A percentile compares a stretch with the other conserved stretches of the same genome.
Conservation (phyloP, 2,888 invertebrate species). For the Brenthis daphne region DNA sequence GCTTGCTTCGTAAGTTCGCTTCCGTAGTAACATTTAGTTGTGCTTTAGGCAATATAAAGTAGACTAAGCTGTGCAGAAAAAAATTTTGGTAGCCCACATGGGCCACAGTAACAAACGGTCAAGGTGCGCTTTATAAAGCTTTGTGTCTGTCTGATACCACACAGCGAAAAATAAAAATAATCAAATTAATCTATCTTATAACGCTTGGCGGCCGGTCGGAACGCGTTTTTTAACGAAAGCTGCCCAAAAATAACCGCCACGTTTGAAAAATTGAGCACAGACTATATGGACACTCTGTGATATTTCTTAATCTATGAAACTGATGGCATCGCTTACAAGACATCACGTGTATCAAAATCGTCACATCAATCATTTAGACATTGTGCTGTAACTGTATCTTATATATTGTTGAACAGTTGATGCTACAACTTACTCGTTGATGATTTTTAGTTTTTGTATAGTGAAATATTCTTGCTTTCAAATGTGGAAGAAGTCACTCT, state of each 20-base stretch:
- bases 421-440: slow-evolving; percentile 77
- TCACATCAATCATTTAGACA: slow-evolving; percentile 70
- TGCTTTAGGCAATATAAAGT: slow-evolving; percentile 63
- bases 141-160: slow-evolving; percentile 52
- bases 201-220: slow-evolving; percentile 39
- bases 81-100: slow-evolving; percentile 29
- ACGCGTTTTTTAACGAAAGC: slow-evolving; percentile 37
- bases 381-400: slow-evolving; percentile 76
- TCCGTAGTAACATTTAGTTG: slow-evolving; percentile 62
- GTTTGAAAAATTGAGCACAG: slow-evolving; percentile 31
- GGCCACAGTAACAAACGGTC: slow-evolving; percentile 54
- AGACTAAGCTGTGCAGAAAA: slow-evolving; percentile 52
- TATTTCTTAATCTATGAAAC: slow-evolving; percentile 36
- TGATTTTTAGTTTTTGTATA: slow-evolving; percentile 79
- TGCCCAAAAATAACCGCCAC: slow-evolving; percentile 25
- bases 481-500: slow-evolving; percentile 82
- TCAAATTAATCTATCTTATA: slow-evolving; percentile 36
- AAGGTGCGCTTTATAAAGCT: slow-evolving; percentile 59
- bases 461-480: slow-evolving; percentile 81
- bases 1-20: slow-evolving; percentile 70
- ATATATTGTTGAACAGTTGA: slow-evolving; percentile 74
- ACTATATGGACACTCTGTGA: slow-evolving; percentile 39
- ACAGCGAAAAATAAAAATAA: slow-evolving; percentile 50
- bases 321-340: slow-evolving; percentile 58
- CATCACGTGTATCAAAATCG: slow-evolving; percentile 64